Base-by-base conservation (phyloP, 2,113 vertebrate genomes). In the Oreotrochilus melanogaster region DNA sequence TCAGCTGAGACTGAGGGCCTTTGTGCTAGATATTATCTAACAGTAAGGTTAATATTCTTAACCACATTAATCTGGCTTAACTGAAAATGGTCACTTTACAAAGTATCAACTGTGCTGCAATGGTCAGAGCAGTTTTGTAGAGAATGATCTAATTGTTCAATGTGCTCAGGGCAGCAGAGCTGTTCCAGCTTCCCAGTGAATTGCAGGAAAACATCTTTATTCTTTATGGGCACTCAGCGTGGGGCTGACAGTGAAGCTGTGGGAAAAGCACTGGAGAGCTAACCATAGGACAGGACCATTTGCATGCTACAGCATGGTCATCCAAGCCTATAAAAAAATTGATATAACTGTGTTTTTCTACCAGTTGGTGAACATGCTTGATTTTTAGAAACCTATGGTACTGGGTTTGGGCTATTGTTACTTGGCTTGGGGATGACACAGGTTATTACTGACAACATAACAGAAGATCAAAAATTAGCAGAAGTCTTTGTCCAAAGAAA, bases 21-120 rank as follows among this genome's bases (percentile, higher is more conserved):
- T 56, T 88, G 71, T 89, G 53, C 58, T 74, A 74, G 39, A 86
- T 90, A 54, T 37, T 94, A 66, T 83, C 88, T 62, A 86, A 91
- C 42, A 76, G 18, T 61, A 76, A 62, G 45, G 61, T 89, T 88
- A 88, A 90, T 90, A 90, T 88, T 80, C 81, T 86, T 74, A 83
- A 76, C 28, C 10, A 66, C 67, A 86, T 79, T 80, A 89, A 73
- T 58, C 48, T 66, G 66, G 12, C 69, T 88, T 78, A 86, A 37
- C 3, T 79, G 87, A 91, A 60, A 95, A 89, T 31, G 70, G 13
- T 39, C 48, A 42, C 53, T 78, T 78, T 33, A 65, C 60, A 79
- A 88, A 90, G n/a, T 53, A 56, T 58, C 67, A 74, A 18, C 61
- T 91, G 42, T 72, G 54, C 54, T 78, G 35, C 51, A 86, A 61